Conservation (phyloP, 2,888 invertebrate genomes). For the Diarsia rubi region DNA sequence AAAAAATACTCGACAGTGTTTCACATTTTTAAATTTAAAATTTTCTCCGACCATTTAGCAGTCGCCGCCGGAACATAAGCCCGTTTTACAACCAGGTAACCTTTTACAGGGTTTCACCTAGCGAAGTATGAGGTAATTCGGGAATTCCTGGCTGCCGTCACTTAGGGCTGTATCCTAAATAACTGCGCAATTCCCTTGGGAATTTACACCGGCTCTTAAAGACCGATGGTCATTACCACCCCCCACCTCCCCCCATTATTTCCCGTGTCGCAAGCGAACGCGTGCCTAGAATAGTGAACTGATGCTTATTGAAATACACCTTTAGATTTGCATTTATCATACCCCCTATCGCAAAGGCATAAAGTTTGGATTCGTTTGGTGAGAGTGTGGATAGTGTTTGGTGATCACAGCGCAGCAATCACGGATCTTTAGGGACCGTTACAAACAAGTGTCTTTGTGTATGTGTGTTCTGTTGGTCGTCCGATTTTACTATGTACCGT, state of each 20-base stretch:
- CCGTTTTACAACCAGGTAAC: constrained; percentile 32
- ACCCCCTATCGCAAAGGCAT: constrained; percentile 9
- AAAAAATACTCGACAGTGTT: neutral
- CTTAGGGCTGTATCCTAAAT: constrained; percentile 61
- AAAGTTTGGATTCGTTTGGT: constrained; percentile 57
- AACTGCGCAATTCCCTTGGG: constrained; percentile 63
- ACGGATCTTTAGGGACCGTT: constrained; percentile 75
- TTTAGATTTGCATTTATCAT: constrained; percentile 51
- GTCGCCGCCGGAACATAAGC: constrained; percentile 14
- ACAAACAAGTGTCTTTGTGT: constrained; percentile 74
- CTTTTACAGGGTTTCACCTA: constrained; percentile 38
- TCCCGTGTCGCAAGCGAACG: constrained; percentile 74
- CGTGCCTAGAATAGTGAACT: constrained; percentile 78
- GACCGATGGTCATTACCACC: constrained; percentile 72
- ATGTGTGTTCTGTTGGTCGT: constrained; percentile 59
- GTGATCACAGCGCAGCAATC: constrained; percentile 71
- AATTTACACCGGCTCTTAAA: constrained; percentile 69
- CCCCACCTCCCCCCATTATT: constrained; percentile 71
- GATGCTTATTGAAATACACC: constrained; percentile 74
- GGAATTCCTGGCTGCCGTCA: constrained; percentile 57
- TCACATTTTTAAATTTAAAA: constrained; percentile 11
- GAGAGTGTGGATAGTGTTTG: constrained; percentile 41
- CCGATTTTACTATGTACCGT: constrained; percentile 48
- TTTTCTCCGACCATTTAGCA: constrained; percentile 13
- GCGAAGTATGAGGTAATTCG: constrained; percentile 54